A percentile compares a stretch with the other conserved stretches of the same genome.
Evolutionary conservation across 2,888 invertebrate species (phyloP).

Genomic region (Congeria kusceri): DNA sequence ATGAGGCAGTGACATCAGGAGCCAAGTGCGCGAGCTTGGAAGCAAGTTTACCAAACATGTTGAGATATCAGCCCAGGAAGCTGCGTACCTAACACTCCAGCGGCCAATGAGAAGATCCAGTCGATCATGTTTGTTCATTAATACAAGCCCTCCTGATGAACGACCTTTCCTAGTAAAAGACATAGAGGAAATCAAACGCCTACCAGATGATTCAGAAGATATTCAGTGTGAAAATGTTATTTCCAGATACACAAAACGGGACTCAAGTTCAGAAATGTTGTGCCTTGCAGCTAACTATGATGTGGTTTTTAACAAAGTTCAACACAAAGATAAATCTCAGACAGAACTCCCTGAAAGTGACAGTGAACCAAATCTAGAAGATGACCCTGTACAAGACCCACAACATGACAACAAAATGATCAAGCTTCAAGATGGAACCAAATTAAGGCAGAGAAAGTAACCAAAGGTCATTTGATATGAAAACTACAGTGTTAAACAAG

Average conservation of each 20-base stretch:
- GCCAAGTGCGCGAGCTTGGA: constrained; percentile 39
- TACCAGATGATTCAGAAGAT: constrained; percentile 35
- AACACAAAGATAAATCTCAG: background rate
- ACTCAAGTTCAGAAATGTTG: background rate
- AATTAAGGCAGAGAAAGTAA: too few relatives aligned
- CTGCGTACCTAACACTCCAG: constrained; percentile 4
- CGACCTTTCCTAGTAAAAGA: constrained; percentile 26
- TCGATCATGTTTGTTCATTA: constrained; percentile 9
- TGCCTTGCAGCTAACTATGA: constrained; percentile 45
- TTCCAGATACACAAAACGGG: constrained; percentile 32
- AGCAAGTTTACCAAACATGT: constrained; percentile 28
- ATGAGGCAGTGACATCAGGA: constrained; percentile 67
- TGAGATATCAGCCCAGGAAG: constrained; percentile 46
- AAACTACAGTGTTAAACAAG: too few relatives aligned
- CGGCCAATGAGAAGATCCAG: too few relatives aligned
- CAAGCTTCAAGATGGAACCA: too few relatives aligned
- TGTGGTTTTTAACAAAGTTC: background rate
- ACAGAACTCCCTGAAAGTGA: background rate
- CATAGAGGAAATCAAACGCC: constrained; percentile 7
- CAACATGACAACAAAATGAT: background rate
- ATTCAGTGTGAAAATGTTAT: constrained; percentile 40
- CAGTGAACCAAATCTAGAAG: background rate
- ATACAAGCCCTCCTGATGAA: constrained; percentile 15
- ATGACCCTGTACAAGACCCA: constrained; percentile 17
- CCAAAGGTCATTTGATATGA: too few relatives aligned